phyloP scores from a whole-genome alignment of 1,140 invertebrate genomes.

The Lutraria rhynchaena region DNA sequence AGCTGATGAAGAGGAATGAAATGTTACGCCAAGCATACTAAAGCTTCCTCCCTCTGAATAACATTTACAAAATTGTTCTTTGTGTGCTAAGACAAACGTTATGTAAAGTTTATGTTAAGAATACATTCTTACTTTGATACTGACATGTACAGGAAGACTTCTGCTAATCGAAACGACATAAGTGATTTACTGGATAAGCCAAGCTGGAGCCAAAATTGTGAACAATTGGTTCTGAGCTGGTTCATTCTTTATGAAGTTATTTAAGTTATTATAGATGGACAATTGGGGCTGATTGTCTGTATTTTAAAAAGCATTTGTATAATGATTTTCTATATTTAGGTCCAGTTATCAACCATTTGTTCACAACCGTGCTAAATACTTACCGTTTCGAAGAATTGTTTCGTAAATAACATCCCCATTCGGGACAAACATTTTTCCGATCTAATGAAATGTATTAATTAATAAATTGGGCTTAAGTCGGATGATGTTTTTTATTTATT shows the following conservation, averaged over 20 bases:
- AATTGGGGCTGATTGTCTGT: slow-evolving; percentile 36
- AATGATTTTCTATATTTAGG: slow-evolving; percentile 1
- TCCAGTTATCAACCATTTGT: slow-evolving; percentile 30
- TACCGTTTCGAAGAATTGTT: slow-evolving; percentile 8
- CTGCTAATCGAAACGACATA: too few species aligned
- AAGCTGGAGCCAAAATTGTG: slow-evolving; percentile 14
- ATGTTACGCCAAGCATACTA: neutral
- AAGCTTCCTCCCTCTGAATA: slow-evolving; percentile 24
- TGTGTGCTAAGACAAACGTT: too few species aligned
- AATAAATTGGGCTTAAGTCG: slow-evolving; percentile 61
- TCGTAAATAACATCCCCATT: neutral
- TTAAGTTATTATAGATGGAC: slow-evolving; percentile 9
- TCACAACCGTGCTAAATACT: slow-evolving; percentile 9
- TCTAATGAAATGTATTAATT: slow-evolving; percentile 14
- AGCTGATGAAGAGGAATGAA: slow-evolving; percentile 32
- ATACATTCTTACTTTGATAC: too few species aligned
- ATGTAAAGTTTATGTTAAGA: too few species aligned
- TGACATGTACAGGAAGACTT: too few species aligned
- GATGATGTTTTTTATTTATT: neutral
- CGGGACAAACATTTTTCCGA: slow-evolving; percentile 17
- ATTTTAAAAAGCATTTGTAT: slow-evolving; percentile 5
- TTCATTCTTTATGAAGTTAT: slow-evolving; percentile 15
- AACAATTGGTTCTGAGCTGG: slow-evolving; percentile 21
- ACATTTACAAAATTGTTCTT: too few species aligned
- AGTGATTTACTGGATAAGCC: too few species aligned